These are phyloP conservation scores for Episyrphus balteatus DNA, from an alignment of 1,140 invertebrate species.

Conservation along the genomic window DNA sequence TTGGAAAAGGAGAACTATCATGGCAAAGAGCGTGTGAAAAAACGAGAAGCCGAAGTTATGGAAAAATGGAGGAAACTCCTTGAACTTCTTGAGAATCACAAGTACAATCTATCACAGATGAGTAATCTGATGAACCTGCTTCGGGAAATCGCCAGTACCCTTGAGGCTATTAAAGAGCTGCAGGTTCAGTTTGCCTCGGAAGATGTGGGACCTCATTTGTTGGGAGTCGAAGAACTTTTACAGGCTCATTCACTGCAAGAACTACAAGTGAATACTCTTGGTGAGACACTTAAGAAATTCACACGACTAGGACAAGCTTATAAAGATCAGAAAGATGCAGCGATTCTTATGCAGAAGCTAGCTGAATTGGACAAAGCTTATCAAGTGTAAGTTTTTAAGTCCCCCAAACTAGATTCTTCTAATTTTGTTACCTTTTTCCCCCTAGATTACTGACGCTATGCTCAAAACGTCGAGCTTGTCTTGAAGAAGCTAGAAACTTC, in stretches of 20 bases:
- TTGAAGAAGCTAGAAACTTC: conserved; percentile 86
- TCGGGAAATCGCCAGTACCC: conserved; percentile 84
- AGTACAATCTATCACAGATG: conserved; percentile 63
- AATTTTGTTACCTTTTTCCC: conserved; percentile 7
- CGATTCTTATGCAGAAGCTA: conserved; percentile 55
- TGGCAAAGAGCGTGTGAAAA: conserved; percentile 68
- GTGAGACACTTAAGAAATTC: conserved; percentile 69
- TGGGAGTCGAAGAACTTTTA: conserved; percentile 85
- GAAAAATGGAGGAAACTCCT: conserved; percentile 79
- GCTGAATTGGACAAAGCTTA: conserved; percentile 60
- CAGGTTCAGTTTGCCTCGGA: conserved; percentile 72
- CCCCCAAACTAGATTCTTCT: background rate
- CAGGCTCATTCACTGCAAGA: conserved; percentile 90
- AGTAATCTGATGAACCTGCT: conserved; percentile 73
- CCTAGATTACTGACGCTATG: conserved; percentile 42
- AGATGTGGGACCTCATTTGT: conserved; percentile 81
- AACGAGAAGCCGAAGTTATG: conserved; percentile 77
- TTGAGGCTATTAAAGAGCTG: conserved; percentile 68
- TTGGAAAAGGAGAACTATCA: conserved; percentile 87
- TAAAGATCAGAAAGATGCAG: conserved; percentile 47
- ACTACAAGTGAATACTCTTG: conserved; percentile 75
- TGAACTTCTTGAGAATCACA: conserved; percentile 74
- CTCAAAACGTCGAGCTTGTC: conserved; percentile 63
- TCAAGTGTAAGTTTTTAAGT: conserved; percentile 43
- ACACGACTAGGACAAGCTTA: conserved; percentile 53